Evolutionary conservation across 2,113 vertebrate genomes (phyloP).

Genomic region (Macheiramphus alcinus): DNA sequence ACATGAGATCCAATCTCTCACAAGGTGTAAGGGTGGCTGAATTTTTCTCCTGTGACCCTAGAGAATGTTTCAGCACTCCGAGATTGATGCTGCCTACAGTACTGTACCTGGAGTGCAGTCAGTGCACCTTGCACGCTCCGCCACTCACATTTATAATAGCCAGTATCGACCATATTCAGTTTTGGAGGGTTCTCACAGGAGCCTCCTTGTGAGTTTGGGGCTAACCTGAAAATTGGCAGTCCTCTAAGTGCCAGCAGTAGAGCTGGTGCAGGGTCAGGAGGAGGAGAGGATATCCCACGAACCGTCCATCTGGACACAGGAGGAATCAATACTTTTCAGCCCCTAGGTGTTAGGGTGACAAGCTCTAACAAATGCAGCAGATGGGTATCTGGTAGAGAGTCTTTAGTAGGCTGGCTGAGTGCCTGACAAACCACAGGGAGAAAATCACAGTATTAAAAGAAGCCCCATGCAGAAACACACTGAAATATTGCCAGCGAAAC

Average conservation of each 20-base stretch:
- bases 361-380: slow-evolving; percentile 48
- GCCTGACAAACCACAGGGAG: slow-evolving; percentile 55
- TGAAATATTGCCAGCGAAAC: slow-evolving; percentile 27
- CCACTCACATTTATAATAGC: background rate
- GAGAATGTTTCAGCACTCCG: background rate
- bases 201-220: background rate
- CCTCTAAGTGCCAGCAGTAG: background rate
- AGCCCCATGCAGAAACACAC: background rate
- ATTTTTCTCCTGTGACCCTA: background rate
- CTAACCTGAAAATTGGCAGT: background rate
- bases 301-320: background rate
- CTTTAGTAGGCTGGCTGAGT: slow-evolving; percentile 57
- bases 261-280: background rate
- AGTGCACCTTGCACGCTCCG: background rate
- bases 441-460: slow-evolving; percentile 51
- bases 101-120: background rate
- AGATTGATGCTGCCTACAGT: background rate
- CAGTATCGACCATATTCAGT: background rate
- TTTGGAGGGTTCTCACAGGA: background rate
- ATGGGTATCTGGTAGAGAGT: slow-evolving; percentile 44
- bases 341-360: slow-evolving; percentile 37
- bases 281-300: background rate
- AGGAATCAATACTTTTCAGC: slow-evolving; percentile 32
- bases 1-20: background rate
- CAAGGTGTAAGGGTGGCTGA: background rate